phyloP scores from a whole-genome alignment of 2,797 vertebrate species.

The Tragelaphus oryx region DNA sequence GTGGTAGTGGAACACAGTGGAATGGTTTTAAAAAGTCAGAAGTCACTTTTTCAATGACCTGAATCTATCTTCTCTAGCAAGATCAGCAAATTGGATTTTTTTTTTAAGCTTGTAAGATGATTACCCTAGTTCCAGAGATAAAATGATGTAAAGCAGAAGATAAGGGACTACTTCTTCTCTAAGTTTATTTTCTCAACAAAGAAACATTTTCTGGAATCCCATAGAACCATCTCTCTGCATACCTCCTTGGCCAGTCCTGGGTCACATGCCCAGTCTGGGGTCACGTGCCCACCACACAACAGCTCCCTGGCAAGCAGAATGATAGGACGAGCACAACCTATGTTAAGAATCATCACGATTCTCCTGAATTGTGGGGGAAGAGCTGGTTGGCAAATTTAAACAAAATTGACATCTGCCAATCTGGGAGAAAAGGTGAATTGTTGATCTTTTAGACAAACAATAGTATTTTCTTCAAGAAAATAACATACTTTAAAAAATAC shows the following conservation, averaged over 20 bases:
- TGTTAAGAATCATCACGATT: background rate
- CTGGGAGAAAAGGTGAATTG: background rate
- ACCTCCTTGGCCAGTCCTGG: background rate
- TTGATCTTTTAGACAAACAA: background rate
- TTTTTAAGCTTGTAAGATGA: background rate
- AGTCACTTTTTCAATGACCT: background rate
- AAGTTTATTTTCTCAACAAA: background rate
- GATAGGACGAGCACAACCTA: background rate
- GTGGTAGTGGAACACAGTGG: background rate
- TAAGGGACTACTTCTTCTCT: background rate
- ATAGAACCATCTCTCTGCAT: background rate
- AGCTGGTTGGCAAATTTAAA: background rate
- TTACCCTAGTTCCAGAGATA: background rate
- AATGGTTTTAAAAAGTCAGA: background rate
- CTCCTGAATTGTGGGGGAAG: background rate
- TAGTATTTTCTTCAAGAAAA: background rate
- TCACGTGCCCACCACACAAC: background rate
- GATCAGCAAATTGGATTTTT: background rate
- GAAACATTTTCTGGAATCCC: background rate
- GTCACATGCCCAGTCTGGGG: background rate
- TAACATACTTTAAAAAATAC: background rate
- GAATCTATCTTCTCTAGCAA: background rate
- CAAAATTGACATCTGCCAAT: background rate
- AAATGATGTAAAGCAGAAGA: background rate
- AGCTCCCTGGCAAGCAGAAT: background rate